Evolutionary conservation across 2,797 vertebrate genomes (phyloP).

Genomic region (Paramormyrops hopkinsi): DNA sequence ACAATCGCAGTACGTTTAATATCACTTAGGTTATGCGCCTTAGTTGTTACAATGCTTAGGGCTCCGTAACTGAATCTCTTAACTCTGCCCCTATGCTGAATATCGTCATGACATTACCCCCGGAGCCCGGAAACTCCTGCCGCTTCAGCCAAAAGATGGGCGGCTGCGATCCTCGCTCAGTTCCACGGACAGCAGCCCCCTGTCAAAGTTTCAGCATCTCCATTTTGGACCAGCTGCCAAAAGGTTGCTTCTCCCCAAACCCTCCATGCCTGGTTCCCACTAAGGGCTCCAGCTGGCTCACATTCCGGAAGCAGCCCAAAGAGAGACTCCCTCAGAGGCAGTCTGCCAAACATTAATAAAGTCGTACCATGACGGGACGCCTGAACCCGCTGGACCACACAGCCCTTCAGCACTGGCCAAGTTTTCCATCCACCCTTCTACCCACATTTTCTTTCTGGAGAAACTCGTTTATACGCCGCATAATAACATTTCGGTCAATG

Average conservation of each 20-base stretch:
- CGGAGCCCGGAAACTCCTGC: background rate
- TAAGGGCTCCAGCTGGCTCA: background rate
- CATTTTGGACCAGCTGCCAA: background rate
- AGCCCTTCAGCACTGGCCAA: background rate
- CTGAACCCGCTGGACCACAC: background rate
- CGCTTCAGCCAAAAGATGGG: background rate
- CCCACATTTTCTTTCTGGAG: background rate
- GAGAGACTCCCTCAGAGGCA: background rate
- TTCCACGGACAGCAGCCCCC: background rate
- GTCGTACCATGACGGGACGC: background rate
- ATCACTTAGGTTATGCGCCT: background rate
- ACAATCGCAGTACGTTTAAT: background rate
- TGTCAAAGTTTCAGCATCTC: background rate
- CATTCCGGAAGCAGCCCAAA: background rate
- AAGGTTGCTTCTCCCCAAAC: background rate
- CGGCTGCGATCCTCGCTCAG: background rate
- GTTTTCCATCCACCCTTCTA: background rate
- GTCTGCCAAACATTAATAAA: background rate
- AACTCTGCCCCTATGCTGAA: background rate
- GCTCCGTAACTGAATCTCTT: background rate
- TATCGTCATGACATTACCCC: background rate
- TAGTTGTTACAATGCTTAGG: background rate
- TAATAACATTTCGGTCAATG: background rate
- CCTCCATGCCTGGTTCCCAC: background rate
- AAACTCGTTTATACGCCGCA: background rate